phyloP scores from a whole-genome alignment of 2,888 invertebrate species.

The Anorthoa munda region DNA sequence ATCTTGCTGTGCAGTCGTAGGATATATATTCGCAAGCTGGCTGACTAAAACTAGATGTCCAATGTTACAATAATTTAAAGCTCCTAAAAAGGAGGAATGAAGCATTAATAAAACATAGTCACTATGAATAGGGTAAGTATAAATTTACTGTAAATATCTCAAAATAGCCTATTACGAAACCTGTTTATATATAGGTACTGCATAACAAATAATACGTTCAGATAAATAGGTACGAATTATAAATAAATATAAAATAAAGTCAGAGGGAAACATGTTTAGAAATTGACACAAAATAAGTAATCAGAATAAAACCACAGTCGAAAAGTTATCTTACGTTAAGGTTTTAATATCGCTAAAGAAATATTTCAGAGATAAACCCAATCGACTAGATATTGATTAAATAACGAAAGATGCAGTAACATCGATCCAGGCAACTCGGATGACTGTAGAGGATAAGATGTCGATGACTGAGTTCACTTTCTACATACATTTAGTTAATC shows the following conservation, averaged over 20 bases:
- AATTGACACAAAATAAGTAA: slow-evolving; percentile 1
- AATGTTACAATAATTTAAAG: too few relatives aligned
- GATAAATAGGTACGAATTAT: slow-evolving; percentile 7
- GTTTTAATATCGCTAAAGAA: neutral
- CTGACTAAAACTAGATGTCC: too few relatives aligned
- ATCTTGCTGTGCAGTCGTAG: too few relatives aligned
- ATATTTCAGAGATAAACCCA: neutral
- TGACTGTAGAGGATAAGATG: neutral
- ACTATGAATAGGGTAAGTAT: neutral
- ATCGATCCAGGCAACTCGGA: neutral
- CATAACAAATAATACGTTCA: slow-evolving; percentile 6
- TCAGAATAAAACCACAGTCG: neutral
- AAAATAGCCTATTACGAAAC: slow-evolving; percentile 14
- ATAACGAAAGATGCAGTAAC: neutral
- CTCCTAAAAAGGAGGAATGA: neutral
- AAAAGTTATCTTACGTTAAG: too few relatives aligned
- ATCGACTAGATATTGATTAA: neutral
- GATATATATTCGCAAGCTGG: too few relatives aligned
- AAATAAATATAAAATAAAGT: too few relatives aligned
- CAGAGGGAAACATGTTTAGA: neutral
- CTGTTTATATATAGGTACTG: neutral
- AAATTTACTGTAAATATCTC: slow-evolving; percentile 6
- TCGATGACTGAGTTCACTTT: neutral
- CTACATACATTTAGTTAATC: neutral
- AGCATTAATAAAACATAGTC: neutral